Conservation (phyloP, 2,797 vertebrate genomes). For the Hippoglossus hippoglossus region DNA sequence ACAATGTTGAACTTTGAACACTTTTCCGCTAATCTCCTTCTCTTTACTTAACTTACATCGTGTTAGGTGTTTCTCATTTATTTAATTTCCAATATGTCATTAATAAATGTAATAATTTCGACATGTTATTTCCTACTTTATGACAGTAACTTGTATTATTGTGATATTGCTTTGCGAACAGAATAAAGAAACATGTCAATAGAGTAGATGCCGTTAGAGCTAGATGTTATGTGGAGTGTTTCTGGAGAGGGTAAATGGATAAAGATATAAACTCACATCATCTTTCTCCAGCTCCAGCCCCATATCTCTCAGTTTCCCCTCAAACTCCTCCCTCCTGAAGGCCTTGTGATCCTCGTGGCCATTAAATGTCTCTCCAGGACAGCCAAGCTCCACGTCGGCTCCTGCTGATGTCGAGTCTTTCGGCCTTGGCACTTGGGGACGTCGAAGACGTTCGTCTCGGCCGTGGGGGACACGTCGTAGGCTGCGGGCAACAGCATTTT, state of each 20-base stretch:
- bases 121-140: background rate
- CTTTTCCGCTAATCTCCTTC: background rate
- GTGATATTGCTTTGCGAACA: background rate
- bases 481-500: conserved; percentile 80
- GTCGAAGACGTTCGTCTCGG: background rate
- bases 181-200: background rate
- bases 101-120: no score
- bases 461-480: conserved; percentile 62
- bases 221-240: background rate
- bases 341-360: conserved; percentile 92
- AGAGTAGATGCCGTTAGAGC: background rate
- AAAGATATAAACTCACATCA: conserved; percentile 83
- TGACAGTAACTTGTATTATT: background rate
- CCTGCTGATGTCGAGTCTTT: background rate
- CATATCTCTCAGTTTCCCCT: conserved; percentile 91
- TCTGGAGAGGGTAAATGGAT: background rate
- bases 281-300: conserved; percentile 95
- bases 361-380: conserved; percentile 73
- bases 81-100: background rate
- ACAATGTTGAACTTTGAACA: background rate
- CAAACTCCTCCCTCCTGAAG: conserved; percentile 91
- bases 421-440: background rate
- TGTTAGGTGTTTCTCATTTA: background rate
- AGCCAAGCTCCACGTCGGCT: conserved; percentile 54
- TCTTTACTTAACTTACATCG: background rate